These are phyloP conservation scores for Artemisiospiza belli DNA, from an alignment of 2,113 vertebrate species.

Conservation along the genomic window DNA sequence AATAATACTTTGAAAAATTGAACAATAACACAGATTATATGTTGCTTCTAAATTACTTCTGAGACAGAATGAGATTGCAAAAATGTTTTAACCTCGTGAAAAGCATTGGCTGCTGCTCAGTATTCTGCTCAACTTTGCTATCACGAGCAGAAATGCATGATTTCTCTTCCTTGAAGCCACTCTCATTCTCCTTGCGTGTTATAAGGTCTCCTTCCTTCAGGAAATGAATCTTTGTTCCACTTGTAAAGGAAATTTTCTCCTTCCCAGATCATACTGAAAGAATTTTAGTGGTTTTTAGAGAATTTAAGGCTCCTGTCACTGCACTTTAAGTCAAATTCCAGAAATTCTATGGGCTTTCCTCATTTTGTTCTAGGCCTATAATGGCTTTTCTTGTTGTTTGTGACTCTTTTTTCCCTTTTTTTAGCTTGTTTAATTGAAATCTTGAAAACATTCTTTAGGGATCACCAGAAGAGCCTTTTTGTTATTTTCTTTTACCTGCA, in stretches of 20 bases:
- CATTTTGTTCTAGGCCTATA: neutral
- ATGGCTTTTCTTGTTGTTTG: neutral
- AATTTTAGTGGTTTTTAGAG: neutral
- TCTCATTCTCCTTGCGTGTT: neutral
- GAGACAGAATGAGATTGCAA: neutral
- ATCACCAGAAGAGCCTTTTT: neutral
- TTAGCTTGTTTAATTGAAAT: neutral
- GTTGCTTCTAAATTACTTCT: neutral
- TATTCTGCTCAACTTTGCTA: neutral
- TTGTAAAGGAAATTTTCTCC: neutral
- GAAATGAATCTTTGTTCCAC: conserved; percentile 3
- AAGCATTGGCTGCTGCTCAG: neutral
- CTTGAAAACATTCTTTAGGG: neutral
- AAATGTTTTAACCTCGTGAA: neutral
- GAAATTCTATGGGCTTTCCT: neutral
- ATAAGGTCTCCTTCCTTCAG: neutral
- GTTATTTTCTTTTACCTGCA: neutral
- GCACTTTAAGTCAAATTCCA: neutral
- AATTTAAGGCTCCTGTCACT: neutral
- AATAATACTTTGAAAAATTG: neutral
- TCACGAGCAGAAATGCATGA: neutral
- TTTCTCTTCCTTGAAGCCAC: neutral
- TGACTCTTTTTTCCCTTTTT: no score
- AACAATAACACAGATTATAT: neutral
- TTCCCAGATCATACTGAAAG: neutral